These are phyloP conservation scores for Nasonia longicornis DNA, from an alignment of 1,140 invertebrate genomes.

Conservation along the genomic window DNA sequence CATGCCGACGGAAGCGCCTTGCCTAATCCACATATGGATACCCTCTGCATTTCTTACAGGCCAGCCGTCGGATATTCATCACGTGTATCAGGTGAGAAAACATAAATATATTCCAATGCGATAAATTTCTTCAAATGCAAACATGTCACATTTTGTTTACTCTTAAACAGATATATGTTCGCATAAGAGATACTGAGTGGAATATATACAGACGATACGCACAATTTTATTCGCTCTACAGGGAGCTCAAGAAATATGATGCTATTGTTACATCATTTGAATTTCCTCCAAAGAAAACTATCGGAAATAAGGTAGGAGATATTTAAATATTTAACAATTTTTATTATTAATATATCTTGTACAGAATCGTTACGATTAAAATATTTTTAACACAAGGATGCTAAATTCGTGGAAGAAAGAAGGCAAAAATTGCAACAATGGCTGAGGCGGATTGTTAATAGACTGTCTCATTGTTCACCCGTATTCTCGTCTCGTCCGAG, in stretches of 20 bases:
- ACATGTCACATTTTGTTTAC: not conserved
- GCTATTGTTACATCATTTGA: conserved; percentile 82
- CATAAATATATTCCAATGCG: not conserved
- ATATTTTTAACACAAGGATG: conserved; percentile 72
- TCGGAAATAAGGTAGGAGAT: conserved; percentile 84
- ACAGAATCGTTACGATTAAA: not conserved
- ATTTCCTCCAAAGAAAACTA: conserved; percentile 94
- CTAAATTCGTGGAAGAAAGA: conserved; percentile 83
- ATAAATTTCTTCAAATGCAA: not conserved
- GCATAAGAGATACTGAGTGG: conserved; percentile 91
- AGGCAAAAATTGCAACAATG: conserved; percentile 82
- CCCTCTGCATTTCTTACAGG: conserved; percentile 91
- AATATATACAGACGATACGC: conserved; percentile 93
- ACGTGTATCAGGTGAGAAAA: conserved; percentile 85
- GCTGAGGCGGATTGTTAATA: conserved; percentile 81
- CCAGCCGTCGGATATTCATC: conserved; percentile 80
- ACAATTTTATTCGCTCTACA: conserved; percentile 88
- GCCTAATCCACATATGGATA: conserved; percentile 89
- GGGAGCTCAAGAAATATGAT: conserved; percentile 85
- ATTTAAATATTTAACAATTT: conserved; percentile 39
- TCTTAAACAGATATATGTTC: conserved; percentile 78
- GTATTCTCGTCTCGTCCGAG: conserved; percentile 77
- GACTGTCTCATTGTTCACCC: conserved; percentile 75
- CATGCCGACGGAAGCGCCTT: conserved; percentile 62
- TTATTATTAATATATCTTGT: conserved; percentile 7